These are phyloP conservation scores for Globodera ellingtonae DNA, from an alignment of 1,140 invertebrate genomes.

Conservation along the genomic window DNA sequence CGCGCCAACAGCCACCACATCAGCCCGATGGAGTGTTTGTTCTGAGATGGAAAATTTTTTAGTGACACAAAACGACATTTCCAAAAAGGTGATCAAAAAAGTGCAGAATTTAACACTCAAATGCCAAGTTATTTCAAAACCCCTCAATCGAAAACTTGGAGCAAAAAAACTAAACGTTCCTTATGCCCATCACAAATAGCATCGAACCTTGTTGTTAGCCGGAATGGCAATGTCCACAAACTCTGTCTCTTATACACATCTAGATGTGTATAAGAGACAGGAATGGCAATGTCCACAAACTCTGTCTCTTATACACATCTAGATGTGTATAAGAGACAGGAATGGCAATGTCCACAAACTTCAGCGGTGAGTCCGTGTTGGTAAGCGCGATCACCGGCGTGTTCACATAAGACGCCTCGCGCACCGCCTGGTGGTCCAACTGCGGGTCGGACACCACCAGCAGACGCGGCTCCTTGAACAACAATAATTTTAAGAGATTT, in stretches of 20 bases:
- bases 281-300: no score
- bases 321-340: no score
- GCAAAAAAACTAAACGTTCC: not conserved
- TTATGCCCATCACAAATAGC: slow-evolving; percentile 74
- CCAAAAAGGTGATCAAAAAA: no score
- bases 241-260: no score
- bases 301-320: no score
- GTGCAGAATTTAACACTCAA: no score
- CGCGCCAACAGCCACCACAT: slow-evolving; percentile 99
- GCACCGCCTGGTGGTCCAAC: slow-evolving; percentile 95
- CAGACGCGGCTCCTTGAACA: slow-evolving; percentile 92
- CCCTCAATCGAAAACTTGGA: not conserved
- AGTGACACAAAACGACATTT: no score
- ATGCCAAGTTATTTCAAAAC: not conserved
- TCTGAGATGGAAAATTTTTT: slow-evolving; percentile 66
- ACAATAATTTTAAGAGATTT: slow-evolving; percentile 71
- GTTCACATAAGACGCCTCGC: slow-evolving; percentile 98
- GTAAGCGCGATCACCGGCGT: slow-evolving; percentile 97
- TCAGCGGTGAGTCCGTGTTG: slow-evolving; percentile 90
- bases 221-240: slow-evolving; percentile 99
- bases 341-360: slow-evolving; percentile 97
- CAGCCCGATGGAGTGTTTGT: slow-evolving; percentile 93
- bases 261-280: no score
- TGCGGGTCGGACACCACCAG: slow-evolving; percentile 93
- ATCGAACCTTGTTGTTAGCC: slow-evolving; percentile 88